A percentile compares a stretch with the other conserved stretches of the same genome.
These are phyloP conservation scores for Myrmecobius fasciatus DNA, from an alignment of 2,113 vertebrate species.

Conservation along the genomic window DNA sequence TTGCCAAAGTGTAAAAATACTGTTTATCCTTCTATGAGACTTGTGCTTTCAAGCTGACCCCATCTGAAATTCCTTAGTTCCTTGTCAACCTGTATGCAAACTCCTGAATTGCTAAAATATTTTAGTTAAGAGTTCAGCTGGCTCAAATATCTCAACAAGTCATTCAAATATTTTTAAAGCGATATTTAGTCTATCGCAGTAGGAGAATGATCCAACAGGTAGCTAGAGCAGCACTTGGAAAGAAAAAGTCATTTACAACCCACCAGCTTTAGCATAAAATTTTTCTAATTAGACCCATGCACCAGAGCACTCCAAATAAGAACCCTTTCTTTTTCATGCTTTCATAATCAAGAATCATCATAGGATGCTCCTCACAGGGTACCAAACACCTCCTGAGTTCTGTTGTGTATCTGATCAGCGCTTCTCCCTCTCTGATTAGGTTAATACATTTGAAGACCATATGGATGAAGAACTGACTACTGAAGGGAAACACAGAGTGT, in stretches of 20 bases:
- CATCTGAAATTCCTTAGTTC: background rate
- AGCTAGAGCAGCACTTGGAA: background rate
- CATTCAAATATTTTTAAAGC: background rate
- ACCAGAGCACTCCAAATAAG: conserved; percentile 16
- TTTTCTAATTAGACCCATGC: conserved; percentile 24
- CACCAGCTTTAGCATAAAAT: background rate
- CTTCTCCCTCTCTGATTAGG: background rate
- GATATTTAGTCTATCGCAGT: background rate
- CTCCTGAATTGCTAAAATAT: background rate
- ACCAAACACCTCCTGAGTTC: conserved; percentile 11
- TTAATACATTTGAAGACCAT: background rate
- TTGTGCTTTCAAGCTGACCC: background rate
- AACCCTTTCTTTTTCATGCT: background rate
- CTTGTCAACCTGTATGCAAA: background rate
- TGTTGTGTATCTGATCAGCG: background rate
- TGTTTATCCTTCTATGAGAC: background rate
- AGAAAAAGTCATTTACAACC: background rate
- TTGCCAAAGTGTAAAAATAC: background rate
- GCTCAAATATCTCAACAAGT: background rate
- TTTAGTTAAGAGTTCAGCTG: background rate
- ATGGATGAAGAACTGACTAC: background rate
- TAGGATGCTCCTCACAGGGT: conserved; percentile 22
- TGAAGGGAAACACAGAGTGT: conserved; percentile 22
- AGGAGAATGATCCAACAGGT: background rate
- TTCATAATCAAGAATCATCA: background rate